These are phyloP conservation scores for Hyles euphorbiae DNA, from an alignment of 1,140 invertebrate species.

Conservation along the genomic window DNA sequence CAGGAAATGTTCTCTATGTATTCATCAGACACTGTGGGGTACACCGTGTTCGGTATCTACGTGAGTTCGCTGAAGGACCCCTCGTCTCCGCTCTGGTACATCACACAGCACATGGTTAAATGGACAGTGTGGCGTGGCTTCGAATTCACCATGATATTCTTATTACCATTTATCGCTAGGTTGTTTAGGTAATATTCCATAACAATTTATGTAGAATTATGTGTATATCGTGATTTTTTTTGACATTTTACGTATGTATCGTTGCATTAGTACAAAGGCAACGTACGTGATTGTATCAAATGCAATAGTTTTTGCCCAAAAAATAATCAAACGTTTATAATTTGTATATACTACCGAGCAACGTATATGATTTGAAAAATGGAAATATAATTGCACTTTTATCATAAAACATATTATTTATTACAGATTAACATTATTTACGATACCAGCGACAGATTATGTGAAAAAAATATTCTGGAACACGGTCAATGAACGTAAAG, in stretches of 20 bases:
- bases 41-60: conserved; percentile 48
- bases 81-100: conserved; percentile 50
- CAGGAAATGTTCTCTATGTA: conserved; percentile 60
- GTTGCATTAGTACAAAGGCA: no score
- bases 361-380: no score
- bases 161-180: conserved; percentile 51
- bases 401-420: conserved; percentile 9
- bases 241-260: no score
- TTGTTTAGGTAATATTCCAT: conserved; percentile 27
- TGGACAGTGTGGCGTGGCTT: conserved; percentile 74
- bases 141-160: conserved; percentile 66
- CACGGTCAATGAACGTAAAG: conserved; percentile 69
- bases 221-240: no score
- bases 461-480: conserved; percentile 74
- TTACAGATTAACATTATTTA: conserved; percentile 71
- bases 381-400: no score
- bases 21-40: conserved; percentile 56
- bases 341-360: no score
- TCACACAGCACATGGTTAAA: conserved; percentile 69
- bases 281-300: no score
- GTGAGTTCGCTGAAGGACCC: conserved; percentile 42
- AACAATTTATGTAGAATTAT: background rate
- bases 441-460: conserved; percentile 66
- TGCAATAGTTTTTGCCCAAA: no score
- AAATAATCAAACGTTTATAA: no score